Evolutionary conservation across 2,797 vertebrate genomes (phyloP).

Genomic region (Hippocampus kuda): DNA sequence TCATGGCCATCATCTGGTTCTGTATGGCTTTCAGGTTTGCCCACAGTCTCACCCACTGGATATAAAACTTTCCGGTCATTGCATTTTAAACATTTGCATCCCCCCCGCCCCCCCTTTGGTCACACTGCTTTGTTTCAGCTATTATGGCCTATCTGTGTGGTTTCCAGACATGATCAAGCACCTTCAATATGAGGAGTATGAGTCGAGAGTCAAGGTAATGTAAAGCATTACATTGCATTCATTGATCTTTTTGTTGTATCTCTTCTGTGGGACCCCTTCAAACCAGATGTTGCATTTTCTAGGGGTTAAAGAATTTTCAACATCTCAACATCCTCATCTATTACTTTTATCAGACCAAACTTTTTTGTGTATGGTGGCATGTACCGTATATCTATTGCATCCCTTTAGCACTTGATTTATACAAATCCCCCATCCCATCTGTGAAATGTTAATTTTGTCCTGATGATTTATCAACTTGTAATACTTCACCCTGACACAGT

Average conservation of each 20-base stretch:
- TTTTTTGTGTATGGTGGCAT: too few species aligned
- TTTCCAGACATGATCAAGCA: conserved; percentile 97
- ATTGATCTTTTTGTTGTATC: not conserved
- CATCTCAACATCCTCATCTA: not conserved
- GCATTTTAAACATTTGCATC: not conserved
- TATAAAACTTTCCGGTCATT: not conserved
- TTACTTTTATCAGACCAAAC: not conserved
- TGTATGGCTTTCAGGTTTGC: conserved; percentile 90
- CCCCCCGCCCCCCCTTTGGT: too few species aligned
- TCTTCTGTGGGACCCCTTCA: too few species aligned
- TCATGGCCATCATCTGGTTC: conserved; percentile 93
- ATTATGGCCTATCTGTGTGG: conserved; percentile 92
- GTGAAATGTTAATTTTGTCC: not conserved
- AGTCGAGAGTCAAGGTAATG: conserved; percentile 70
- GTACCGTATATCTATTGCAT: not conserved
- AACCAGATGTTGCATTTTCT: too few species aligned
- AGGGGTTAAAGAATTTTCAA: not conserved
- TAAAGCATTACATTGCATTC: not conserved
- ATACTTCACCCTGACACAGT: not conserved
- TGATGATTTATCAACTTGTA: not conserved
- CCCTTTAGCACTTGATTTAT: not conserved
- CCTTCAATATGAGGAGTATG: conserved; percentile 81
- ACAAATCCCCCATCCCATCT: not conserved
- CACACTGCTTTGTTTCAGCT: conserved; percentile 58
- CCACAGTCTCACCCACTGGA: not conserved